phyloP scores from a whole-genome alignment of 64 coral and sea anemone genomes.

The Stylophora pistillata region DNA sequence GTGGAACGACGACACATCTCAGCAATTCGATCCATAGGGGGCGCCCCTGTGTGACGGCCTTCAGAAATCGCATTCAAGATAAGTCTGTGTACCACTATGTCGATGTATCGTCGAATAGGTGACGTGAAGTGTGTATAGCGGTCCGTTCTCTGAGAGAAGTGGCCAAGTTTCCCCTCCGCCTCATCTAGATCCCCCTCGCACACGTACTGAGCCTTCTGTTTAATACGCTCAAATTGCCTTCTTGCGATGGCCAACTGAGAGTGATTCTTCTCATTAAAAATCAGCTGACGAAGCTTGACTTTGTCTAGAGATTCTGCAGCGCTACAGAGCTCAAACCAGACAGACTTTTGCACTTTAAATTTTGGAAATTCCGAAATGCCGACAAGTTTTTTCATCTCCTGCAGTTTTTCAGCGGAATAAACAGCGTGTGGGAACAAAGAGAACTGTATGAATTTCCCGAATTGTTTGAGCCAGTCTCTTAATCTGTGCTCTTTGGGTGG shows the following conservation, averaged over 20 bases:
- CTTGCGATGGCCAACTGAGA: slow-evolving; percentile 71
- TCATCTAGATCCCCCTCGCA: not conserved
- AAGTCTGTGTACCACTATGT: slow-evolving; percentile 80
- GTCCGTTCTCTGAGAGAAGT: slow-evolving; percentile 49
- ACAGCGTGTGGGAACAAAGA: not conserved
- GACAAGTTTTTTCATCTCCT: not conserved
- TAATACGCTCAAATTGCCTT: slow-evolving; percentile 50
- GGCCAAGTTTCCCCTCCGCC: not conserved
- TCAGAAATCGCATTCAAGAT: not conserved
- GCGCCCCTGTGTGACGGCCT: too few relatives aligned
- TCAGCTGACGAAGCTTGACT: slow-evolving; percentile 23
- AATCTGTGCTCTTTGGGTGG: slow-evolving; percentile 76
- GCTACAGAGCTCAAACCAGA: not conserved
- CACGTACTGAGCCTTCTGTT: slow-evolving; percentile 40
- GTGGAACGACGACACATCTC: slow-evolving; percentile 72
- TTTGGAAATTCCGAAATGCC: not conserved
- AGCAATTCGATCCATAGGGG: slow-evolving; percentile 17
- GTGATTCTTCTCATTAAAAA: slow-evolving; percentile 56
- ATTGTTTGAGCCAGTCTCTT: slow-evolving; percentile 56
- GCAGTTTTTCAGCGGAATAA: not conserved
- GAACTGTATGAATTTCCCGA: slow-evolving; percentile 28
- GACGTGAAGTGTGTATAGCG: slow-evolving; percentile 83
- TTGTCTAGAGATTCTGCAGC: slow-evolving; percentile 28
- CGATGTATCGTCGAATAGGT: slow-evolving; percentile 83
- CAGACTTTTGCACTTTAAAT: slow-evolving; percentile 19